These are phyloP conservation scores for Zaprionus davidi DNA, from an alignment of 1,140 invertebrate genomes.

Conservation along the genomic window DNA sequence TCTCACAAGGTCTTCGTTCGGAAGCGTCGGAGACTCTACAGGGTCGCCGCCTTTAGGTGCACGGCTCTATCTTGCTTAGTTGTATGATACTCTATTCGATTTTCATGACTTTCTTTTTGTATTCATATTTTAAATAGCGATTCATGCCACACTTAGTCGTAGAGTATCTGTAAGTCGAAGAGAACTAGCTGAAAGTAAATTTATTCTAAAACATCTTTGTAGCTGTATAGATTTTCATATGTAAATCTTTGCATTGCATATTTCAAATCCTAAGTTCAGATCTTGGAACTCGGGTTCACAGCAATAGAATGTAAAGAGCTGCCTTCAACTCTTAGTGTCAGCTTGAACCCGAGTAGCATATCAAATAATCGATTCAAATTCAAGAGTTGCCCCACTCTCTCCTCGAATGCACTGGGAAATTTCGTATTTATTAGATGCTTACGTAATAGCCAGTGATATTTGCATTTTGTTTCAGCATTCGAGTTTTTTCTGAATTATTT, in stretches of 20 bases:
- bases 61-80: not conserved
- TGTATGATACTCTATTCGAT: not conserved
- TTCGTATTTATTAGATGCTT: slow-evolving; percentile 73
- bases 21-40: not conserved
- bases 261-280: slow-evolving; percentile 46
- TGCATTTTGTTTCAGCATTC: slow-evolving; percentile 33
- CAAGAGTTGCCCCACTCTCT: slow-evolving; percentile 20
- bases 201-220: not conserved
- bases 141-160: too few relatives aligned
- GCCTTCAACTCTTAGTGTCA: slow-evolving; percentile 1
- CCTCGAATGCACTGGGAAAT: slow-evolving; percentile 38
- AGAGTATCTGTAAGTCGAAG: not conserved
- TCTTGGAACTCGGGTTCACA: slow-evolving; percentile 22
- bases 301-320: not conserved
- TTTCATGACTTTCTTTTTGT: too few relatives aligned
- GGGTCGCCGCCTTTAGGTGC: not conserved
- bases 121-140: too few relatives aligned
- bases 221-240: slow-evolving; percentile 25
- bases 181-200: not conserved
- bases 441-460: slow-evolving; percentile 58
- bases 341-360: slow-evolving; percentile 24
- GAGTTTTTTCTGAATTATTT: slow-evolving; percentile 41
- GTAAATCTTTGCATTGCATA: slow-evolving; percentile 52
- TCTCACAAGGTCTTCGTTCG: not conserved
- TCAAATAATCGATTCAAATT: slow-evolving; percentile 51